These are phyloP conservation scores for Nysson spinosus DNA, from an alignment of 2,888 invertebrate genomes.

Conservation along the genomic window DNA sequence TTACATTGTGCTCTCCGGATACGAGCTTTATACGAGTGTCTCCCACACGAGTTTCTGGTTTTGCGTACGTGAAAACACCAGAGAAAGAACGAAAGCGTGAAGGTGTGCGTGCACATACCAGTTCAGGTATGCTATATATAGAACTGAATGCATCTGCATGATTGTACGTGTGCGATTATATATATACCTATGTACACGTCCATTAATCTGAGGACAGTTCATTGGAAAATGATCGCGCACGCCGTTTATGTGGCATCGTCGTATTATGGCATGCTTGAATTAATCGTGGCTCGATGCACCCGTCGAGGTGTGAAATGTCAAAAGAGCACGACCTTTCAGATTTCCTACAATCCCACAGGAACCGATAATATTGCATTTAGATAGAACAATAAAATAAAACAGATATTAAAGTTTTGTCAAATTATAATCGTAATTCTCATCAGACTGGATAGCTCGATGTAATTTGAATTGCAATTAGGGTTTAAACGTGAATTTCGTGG, in stretches of 20 bases:
- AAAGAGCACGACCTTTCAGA: conserved; percentile 28
- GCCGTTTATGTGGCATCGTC: conserved; percentile 38
- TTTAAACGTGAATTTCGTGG: too few relatives aligned
- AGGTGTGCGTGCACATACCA: not conserved
- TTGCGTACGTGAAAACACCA: conserved; percentile 1
- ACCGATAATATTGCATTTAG: not conserved
- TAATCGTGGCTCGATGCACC: conserved; percentile 47
- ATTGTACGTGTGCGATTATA: not conserved
- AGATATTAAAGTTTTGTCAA: not conserved
- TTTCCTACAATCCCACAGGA: not conserved
- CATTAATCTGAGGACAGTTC: conserved; percentile 57
- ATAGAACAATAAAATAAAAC: not conserved
- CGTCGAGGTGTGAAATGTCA: conserved; percentile 35
- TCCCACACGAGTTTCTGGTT: not conserved
- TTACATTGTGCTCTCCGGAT: conserved; percentile 41
- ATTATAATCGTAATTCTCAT: too few relatives aligned
- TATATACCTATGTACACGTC: conserved; percentile 23
- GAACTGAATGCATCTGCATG: conserved; percentile 10
- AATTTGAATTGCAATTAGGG: too few relatives aligned
- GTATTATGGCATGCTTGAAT: conserved; percentile 43
- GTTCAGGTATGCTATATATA: not conserved
- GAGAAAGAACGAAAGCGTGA: too few relatives aligned
- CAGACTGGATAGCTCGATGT: too few relatives aligned
- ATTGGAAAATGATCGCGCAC: conserved; percentile 56
- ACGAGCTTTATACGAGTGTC: conserved; percentile 33